phyloP scores from a whole-genome alignment of 2,113 vertebrate genomes.

The Marmota monax region DNA sequence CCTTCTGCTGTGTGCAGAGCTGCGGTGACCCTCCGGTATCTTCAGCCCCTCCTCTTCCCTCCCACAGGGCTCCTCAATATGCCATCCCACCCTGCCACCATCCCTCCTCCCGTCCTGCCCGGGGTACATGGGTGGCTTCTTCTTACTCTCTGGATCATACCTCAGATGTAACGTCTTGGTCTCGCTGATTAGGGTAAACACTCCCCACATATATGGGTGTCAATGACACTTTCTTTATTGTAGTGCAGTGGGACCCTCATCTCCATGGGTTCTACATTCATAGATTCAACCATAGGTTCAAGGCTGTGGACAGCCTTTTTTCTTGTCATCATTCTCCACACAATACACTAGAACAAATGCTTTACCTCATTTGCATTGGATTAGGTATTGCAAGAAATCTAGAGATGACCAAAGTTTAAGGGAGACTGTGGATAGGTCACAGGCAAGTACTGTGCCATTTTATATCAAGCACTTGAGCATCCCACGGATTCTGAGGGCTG shows the following conservation, averaged over 20 bases:
- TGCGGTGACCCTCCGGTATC: too few relatives aligned
- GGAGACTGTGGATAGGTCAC: not conserved
- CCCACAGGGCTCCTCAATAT: rapidly evolving
- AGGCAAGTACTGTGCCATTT: not conserved
- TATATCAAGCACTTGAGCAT: not conserved
- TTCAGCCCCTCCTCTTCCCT: not conserved
- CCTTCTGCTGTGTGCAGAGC: not conserved
- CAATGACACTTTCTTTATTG: not conserved
- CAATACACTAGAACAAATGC: too few relatives aligned
- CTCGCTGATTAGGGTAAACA: rapidly evolving
- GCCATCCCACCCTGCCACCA: rapidly evolving
- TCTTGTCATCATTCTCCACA: not conserved
- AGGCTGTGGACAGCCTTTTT: too few relatives aligned
- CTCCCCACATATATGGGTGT: rapidly evolving
- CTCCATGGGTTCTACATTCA: not conserved
- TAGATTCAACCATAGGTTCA: not conserved
- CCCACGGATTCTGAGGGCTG: too few relatives aligned
- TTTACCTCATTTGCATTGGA: not conserved
- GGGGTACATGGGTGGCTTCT: not conserved
- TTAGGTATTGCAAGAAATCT: not conserved
- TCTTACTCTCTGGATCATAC: not conserved
- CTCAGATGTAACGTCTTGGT: not conserved
- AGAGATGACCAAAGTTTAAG: not conserved
- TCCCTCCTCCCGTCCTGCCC: rapidly evolving
- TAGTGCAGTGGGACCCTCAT: too few relatives aligned